Conservation (phyloP, 2,113 vertebrate genomes). For the Muntiacus reevesi region DNA sequence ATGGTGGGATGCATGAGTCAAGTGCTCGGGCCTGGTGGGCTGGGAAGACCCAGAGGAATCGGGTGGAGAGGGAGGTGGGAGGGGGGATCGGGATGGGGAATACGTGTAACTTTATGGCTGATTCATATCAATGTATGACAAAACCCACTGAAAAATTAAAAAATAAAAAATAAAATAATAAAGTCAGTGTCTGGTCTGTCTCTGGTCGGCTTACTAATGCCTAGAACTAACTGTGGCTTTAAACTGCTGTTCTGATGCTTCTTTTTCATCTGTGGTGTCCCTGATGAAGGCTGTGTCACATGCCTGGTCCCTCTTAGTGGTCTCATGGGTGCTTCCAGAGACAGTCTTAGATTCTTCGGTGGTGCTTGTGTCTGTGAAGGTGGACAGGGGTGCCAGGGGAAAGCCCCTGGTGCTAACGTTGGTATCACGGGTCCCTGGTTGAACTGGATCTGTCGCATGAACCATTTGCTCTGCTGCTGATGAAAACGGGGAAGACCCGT, state of each 20-base stretch:
- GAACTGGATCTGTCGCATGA: neutral
- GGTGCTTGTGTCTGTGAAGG: neutral
- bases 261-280: neutral
- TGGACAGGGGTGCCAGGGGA: too few species aligned
- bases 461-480: neutral
- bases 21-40: too few species aligned
- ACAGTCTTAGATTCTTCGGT: neutral
- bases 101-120: too few species aligned
- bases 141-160: too few species aligned
- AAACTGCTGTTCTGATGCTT: neutral
- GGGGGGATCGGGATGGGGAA: too few species aligned
- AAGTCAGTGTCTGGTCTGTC: neutral
- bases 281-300: neutral
- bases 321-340: neutral
- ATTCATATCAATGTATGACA: too few species aligned
- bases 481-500: neutral
- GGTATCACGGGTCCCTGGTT: neutral
- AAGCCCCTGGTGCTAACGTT: accelerated
- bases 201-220: neutral
- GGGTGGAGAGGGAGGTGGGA: too few species aligned
- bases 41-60: too few species aligned
- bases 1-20: too few species aligned
- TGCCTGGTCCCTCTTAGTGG: neutral
- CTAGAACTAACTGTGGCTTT: neutral
- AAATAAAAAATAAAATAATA: too few species aligned